Conservation (phyloP, 2,888 invertebrate species). For the Caenorhabditis sp. region DNA sequence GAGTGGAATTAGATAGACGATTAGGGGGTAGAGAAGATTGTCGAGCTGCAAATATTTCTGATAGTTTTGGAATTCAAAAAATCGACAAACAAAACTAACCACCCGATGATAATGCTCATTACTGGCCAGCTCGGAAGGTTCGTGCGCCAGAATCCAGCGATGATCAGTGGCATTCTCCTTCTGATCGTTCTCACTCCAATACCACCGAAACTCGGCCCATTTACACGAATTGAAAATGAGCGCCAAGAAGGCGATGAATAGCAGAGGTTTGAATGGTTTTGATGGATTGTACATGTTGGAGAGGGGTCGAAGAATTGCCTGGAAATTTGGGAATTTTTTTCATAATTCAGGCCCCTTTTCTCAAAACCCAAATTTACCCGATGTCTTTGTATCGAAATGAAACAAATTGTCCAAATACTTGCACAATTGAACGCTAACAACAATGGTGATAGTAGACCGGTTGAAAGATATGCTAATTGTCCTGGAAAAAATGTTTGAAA, state of each 20-base stretch:
- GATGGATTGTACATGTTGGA: slow-evolving; percentile 39
- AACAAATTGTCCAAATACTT: slow-evolving; percentile 69
- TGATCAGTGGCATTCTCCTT: slow-evolving; percentile 23
- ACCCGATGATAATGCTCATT: slow-evolving; percentile 51
- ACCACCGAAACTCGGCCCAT: slow-evolving; percentile 67
- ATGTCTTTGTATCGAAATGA: slow-evolving; percentile 67
- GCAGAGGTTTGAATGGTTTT: slow-evolving; percentile 50
- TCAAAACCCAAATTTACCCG: slow-evolving; percentile 25
- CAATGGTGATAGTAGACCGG: slow-evolving; percentile 61
- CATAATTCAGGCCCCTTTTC: not conserved
- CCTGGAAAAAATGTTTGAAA: slow-evolving; percentile 39
- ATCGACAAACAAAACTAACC: slow-evolving; percentile 19
- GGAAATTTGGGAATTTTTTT: slow-evolving; percentile 9
- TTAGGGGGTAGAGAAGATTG: slow-evolving; percentile 62
- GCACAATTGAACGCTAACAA: slow-evolving; percentile 67
- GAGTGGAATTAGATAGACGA: slow-evolving; percentile 66
- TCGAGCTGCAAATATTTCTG: slow-evolving; percentile 58
- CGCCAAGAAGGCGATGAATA: slow-evolving; percentile 57
- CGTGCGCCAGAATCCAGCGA: slow-evolving; percentile 48
- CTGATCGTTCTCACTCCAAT: slow-evolving; percentile 19
- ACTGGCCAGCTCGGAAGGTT: slow-evolving; percentile 49
- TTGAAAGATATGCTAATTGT: slow-evolving; percentile 66
- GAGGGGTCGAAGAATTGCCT: slow-evolving; percentile 51
- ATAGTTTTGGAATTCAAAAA: slow-evolving; percentile 8
- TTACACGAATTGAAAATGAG: slow-evolving; percentile 66